These are phyloP conservation scores for Littorina saxatilis DNA, from an alignment of 1,140 invertebrate species.

Conservation along the genomic window DNA sequence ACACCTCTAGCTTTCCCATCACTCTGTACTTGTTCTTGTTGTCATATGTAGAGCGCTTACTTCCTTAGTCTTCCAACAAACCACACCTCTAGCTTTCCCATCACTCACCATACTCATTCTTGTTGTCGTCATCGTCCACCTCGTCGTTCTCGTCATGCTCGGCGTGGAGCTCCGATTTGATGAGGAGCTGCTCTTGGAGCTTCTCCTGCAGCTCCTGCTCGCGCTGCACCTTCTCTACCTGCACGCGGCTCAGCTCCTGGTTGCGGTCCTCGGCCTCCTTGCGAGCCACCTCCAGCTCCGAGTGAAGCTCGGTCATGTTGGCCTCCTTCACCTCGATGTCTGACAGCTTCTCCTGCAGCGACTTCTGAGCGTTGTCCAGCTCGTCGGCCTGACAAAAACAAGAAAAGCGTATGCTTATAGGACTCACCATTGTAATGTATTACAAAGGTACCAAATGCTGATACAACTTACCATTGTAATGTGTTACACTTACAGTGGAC, in stretches of 20 bases:
- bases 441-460: too few relatives aligned
- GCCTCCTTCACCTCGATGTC: conserved; percentile 73
- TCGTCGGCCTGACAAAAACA: conserved; percentile 48
- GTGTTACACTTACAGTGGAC: too few relatives aligned
- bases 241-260: conserved; percentile 34
- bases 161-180: conserved; percentile 46
- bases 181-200: conserved; percentile 74
- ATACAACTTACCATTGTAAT: too few relatives aligned
- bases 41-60: too few relatives aligned
- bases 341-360: conserved; percentile 54
- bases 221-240: conserved; percentile 73
- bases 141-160: conserved; percentile 56
- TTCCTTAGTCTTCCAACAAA: too few relatives aligned
- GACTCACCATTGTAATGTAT: too few relatives aligned
- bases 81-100: too few relatives aligned
- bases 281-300: conserved; percentile 77
- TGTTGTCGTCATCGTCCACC: conserved; percentile 55
- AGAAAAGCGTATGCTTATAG: too few relatives aligned
- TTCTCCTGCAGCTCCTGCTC: conserved; percentile 80
- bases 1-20: too few relatives aligned
- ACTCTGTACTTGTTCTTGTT: too few relatives aligned
- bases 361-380: conserved; percentile 50
- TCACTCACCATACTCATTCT: conserved; percentile 53
- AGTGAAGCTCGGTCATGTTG: conserved; percentile 80
- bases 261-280: conserved; percentile 57